Base-by-base conservation (phyloP, 2,797 vertebrate genomes). In the Argya squamiceps region DNA sequence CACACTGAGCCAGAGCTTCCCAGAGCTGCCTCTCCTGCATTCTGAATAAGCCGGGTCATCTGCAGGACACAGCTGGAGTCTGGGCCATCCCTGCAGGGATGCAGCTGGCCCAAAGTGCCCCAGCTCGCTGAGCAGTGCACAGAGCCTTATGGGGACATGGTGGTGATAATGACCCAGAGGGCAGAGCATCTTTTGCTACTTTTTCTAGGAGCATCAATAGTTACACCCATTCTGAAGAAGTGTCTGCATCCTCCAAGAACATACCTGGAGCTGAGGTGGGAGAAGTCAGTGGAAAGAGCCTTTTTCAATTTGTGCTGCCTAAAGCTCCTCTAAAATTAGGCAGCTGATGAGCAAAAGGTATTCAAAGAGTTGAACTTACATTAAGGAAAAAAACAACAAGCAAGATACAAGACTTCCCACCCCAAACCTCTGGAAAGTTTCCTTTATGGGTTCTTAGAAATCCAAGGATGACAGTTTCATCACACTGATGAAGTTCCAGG, bases 1-100 rank as follows among this genome's bases (percentile, higher is more conserved):
- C 11, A 1, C 1, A 4, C 26, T 0, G 2, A 63, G 32, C 26
- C 37, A 2, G 14, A 49, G 26, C 22, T 49, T 47, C 79, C 49
- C 53, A 58, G 20, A 1, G 7, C 9, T 21, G 39, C 44, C 11
- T 63, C 44, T 90, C 17, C 53, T 9, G 7, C 24, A 8, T 10
- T 10, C 26, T 15, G 15, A 44, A 19, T 6, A 15, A 84, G 21
- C 44, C 34, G 53, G 5, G 7, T 44, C 20, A 22, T 80, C 49
- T 59, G 18, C 15, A 30, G 59, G 53, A 19, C 19, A 5, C 2
- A 16, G 19, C 34, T 44, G 21, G 26, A 22, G 6, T 7, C n/a
- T 55, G 17, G n/a, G 11, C 29, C 69, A 30, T 44, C 11, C 29
- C 43, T 47, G 47, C 53, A n/a, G 27, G 34, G 32, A 10, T 41